Conservation (phyloP, 1,140 invertebrate species). For the Drosophila lacertosa region DNA sequence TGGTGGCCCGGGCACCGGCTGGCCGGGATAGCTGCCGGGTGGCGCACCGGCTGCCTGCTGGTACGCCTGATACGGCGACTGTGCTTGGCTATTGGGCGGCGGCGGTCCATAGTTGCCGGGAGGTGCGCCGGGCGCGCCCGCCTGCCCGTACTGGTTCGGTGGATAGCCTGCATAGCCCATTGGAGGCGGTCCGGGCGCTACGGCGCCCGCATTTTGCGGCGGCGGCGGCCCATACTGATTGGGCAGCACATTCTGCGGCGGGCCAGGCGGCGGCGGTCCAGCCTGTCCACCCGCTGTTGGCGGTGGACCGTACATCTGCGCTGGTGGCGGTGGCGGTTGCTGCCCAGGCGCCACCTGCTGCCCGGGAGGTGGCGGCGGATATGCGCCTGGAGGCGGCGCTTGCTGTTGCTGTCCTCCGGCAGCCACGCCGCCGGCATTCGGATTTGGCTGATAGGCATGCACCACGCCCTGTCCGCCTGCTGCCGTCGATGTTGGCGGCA, state of each 20-base stretch:
- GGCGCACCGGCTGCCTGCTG: conserved; percentile 64
- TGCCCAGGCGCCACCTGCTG: conserved; percentile 67
- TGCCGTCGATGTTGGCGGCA: conserved; percentile 61
- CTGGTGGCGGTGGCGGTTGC: conserved; percentile 63
- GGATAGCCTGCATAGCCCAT: conserved; percentile 77
- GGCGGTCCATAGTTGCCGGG: conserved; percentile 76
- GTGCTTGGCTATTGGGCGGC: conserved; percentile 60
- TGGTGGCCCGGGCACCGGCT: conserved; percentile 34
- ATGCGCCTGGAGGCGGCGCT: conserved; percentile 66
- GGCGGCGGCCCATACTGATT: conserved; percentile 84
- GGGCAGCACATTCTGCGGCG: conserved; percentile 55
- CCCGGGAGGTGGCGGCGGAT: conserved; percentile 64
- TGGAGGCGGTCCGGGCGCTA: conserved; percentile 63
- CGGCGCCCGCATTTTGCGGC: conserved; percentile 58
- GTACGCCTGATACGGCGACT: conserved; percentile 74
- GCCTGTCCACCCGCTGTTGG: conserved; percentile 81
- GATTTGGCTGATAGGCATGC: conserved; percentile 65
- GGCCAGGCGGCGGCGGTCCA: conserved; percentile 69
- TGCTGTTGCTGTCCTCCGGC: conserved; percentile 60
- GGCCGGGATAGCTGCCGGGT: conserved; percentile 63
- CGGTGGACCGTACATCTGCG: conserved; percentile 81
- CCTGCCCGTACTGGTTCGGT: conserved; percentile 76
- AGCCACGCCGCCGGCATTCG: conserved; percentile 35
- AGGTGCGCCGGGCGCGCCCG: conserved; percentile 56
- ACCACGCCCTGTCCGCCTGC: conserved; percentile 45